A percentile compares a stretch with the other conserved stretches of the same genome.
Conservation (phyloP, 2,797 vertebrate species). For the Neosilurus mollespiculum region DNA sequence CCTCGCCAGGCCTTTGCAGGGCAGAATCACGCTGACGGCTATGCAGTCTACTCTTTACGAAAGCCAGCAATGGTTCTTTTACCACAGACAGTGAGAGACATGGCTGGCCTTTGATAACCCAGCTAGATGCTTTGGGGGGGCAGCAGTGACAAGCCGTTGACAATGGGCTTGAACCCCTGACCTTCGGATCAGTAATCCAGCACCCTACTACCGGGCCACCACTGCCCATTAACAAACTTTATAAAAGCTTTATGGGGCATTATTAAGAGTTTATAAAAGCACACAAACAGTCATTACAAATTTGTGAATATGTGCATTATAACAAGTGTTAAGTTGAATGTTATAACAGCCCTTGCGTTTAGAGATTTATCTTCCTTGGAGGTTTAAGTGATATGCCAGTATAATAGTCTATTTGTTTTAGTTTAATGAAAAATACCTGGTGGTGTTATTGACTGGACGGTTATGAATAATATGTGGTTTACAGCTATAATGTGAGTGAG, state of each 20-base stretch:
- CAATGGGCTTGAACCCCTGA: no score
- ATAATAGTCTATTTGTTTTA: not conserved
- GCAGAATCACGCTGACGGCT: no score
- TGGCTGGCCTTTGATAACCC: no score
- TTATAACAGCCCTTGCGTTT: not conserved
- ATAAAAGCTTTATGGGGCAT: not conserved
- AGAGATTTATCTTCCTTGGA: not conserved
- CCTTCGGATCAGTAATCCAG: no score
- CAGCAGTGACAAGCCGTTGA: no score
- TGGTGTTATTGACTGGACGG: not conserved
- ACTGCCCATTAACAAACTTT: not conserved
- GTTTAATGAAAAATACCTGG: not conserved
- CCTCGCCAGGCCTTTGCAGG: no score
- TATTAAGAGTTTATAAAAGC: not conserved
- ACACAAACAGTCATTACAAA: not conserved
- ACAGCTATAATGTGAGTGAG: conserved; percentile 89
- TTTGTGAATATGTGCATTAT: not conserved
- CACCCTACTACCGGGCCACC: no score
- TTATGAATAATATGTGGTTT: not conserved
- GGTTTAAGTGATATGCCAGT: not conserved
- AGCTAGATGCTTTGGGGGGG: no score
- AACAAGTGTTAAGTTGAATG: not conserved
- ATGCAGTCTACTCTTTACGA: no score
- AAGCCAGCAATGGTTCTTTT: no score
- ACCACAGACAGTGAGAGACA: no score